Evolutionary conservation across 37 sponge, comb jelly and placozoan genomes (phyloP).

Genomic region (Crambe crambe): DNA sequence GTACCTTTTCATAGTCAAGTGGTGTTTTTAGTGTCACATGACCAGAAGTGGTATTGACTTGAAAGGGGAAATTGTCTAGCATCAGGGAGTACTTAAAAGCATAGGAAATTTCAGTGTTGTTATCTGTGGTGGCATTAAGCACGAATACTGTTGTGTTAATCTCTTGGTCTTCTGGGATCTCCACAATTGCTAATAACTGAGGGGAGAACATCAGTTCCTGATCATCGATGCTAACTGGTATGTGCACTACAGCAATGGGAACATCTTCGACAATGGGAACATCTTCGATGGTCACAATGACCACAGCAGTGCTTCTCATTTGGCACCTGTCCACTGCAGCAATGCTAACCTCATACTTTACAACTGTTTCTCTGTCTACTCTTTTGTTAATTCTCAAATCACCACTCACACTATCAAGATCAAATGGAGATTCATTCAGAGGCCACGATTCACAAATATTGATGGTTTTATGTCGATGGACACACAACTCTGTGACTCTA

Average conservation of each 20-base stretch:
- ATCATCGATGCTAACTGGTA: constrained; percentile 56
- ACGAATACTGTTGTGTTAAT: not conserved
- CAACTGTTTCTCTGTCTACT: constrained; percentile 27
- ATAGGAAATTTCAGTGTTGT: constrained; percentile 29
- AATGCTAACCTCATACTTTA: constrained; percentile 21
- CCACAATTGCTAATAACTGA: constrained; percentile 5
- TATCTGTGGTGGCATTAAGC: constrained; percentile 28
- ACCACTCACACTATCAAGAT: constrained; percentile 43
- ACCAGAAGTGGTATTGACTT: constrained; percentile 45
- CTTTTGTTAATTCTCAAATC: constrained; percentile 18
- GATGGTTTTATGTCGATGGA: too few relatives aligned
- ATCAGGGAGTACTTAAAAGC: constrained; percentile 25
- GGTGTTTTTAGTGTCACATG: not conserved
- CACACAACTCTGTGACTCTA: too few relatives aligned
- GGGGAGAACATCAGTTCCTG: constrained; percentile 29
- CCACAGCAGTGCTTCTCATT: constrained; percentile 24
- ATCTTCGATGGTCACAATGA: constrained; percentile 32
- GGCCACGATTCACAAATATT: too few relatives aligned
- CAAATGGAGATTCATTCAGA: constrained; percentile 45
- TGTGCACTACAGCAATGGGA: not conserved
- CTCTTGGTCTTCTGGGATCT: not conserved
- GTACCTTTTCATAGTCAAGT: constrained; percentile 34
- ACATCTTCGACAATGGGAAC: not conserved
- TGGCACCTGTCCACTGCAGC: constrained; percentile 15
- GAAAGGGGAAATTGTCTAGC: not conserved